phyloP scores from a whole-genome alignment of 92 coral and sea anemone species.

The Montipora capitata region DNA sequence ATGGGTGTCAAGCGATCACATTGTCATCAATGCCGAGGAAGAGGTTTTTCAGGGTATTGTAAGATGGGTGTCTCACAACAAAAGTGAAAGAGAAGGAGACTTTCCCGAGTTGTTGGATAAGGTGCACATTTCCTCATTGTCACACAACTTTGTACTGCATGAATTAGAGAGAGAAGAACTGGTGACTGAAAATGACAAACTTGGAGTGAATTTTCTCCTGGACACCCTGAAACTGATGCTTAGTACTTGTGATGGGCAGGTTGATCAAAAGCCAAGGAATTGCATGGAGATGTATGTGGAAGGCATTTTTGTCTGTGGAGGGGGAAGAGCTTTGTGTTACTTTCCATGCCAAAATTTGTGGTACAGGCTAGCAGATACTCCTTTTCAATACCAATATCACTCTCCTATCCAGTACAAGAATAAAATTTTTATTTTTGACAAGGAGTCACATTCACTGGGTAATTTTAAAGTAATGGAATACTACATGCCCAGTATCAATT shows the following conservation, averaged over 20 bases:
- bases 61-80: conserved; percentile 41
- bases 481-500: not conserved
- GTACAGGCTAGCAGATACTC: conserved; percentile 9
- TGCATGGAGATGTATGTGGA: not conserved
- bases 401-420: not conserved
- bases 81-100: conserved; percentile 18
- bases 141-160: conserved; percentile 27
- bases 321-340: not conserved
- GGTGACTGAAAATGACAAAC: conserved; percentile 19
- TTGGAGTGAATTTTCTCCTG: conserved; percentile 28
- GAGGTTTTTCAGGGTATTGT: conserved; percentile 63
- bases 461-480: not conserved
- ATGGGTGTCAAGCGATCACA: conserved; percentile 47
- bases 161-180: conserved; percentile 41
- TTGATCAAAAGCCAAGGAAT: not conserved
- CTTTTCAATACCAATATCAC: not conserved
- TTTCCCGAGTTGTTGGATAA: conserved; percentile 35
- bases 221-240: not conserved
- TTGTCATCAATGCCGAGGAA: conserved; percentile 49
- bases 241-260: not conserved
- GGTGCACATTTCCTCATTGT: conserved; percentile 23
- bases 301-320: conserved; percentile 9
- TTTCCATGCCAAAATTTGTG: conserved; percentile 1
- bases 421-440: not conserved
- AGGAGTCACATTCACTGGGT: not conserved